Percentiles rank a stretch among this genome's conserved stretches.
Evolutionary conservation across 2,113 vertebrate genomes (phyloP).

Genomic region (Capreolus pygargus): DNA sequence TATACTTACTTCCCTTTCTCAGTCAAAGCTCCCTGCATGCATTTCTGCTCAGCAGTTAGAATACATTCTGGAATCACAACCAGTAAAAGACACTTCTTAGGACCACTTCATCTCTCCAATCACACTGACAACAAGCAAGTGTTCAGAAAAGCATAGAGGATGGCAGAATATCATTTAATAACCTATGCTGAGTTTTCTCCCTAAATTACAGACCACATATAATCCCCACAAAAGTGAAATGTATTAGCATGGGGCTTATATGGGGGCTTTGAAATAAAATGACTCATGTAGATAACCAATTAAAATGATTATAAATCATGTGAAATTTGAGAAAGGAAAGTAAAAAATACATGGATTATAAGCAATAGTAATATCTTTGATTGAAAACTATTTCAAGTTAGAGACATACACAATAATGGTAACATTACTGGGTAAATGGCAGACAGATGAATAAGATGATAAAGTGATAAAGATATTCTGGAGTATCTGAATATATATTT

Average conservation of each 20-base stretch:
- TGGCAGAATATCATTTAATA: not conserved
- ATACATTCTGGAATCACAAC: not conserved
- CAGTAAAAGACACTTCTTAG: not conserved
- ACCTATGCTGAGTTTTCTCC: not conserved
- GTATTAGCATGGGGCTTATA: not conserved
- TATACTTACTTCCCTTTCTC: not conserved
- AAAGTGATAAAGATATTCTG: not conserved
- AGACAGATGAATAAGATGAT: not conserved
- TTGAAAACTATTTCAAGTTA: slow-evolving; percentile 21
- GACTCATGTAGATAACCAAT: slow-evolving; percentile 19
- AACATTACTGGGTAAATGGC: not conserved
- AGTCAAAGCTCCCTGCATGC: not conserved
- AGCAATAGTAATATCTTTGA: not conserved
- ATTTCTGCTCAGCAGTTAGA: not conserved
- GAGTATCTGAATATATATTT: slow-evolving; percentile 10
- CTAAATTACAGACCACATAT: not conserved
- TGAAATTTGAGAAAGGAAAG: not conserved
- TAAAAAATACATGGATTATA: slow-evolving; percentile 21
- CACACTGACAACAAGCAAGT: not conserved
- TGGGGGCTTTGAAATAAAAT: not conserved
- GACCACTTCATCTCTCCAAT: not conserved
- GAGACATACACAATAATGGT: not conserved
- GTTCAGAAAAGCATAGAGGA: not conserved
- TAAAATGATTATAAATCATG: slow-evolving; percentile 21
- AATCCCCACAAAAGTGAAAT: not conserved